phyloP scores from a whole-genome alignment of 2,888 invertebrate species.

The Sphinx pinastri region DNA sequence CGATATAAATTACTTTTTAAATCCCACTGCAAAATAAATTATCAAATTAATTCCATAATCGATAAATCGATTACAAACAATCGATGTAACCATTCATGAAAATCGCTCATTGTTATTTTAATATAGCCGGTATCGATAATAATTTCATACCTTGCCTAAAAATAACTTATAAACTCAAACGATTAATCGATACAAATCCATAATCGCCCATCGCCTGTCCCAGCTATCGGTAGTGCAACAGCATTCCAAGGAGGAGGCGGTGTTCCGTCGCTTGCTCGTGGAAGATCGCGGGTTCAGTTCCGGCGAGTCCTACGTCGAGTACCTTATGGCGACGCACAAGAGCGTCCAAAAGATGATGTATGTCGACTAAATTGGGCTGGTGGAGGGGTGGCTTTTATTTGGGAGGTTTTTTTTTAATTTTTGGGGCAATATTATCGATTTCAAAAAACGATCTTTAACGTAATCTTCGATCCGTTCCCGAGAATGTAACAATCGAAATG shows the following conservation, averaged over 20 bases:
- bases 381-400: slow-evolving; percentile 26
- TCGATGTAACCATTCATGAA: too few species aligned
- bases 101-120: too few species aligned
- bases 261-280: slow-evolving; percentile 94
- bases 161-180: neutral
- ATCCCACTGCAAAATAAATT: too few species aligned
- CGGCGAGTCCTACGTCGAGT: slow-evolving; percentile 95
- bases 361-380: slow-evolving; percentile 38
- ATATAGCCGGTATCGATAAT: neutral
- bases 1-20: too few species aligned
- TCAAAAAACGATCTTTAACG: too few species aligned
- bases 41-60: too few species aligned
- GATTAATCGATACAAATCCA: neutral
- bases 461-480: too few species aligned
- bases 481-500: too few species aligned
- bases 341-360: slow-evolving; percentile 87
- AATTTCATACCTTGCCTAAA: too few species aligned
- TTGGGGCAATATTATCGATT: neutral
- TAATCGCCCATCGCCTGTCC: slow-evolving; percentile 11
- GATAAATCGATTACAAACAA: too few species aligned
- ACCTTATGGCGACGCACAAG: slow-evolving; percentile 98
- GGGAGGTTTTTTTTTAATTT: slow-evolving; percentile 1
- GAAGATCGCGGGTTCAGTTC: slow-evolving; percentile 94
- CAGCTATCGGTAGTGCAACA: slow-evolving; percentile 65
- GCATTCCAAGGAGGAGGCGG: slow-evolving; percentile 84